A percentile compares a stretch with the other conserved stretches of the same genome.
Conservation (phyloP, 2,888 invertebrate species). For the Drosophila pseudotalamancana region DNA sequence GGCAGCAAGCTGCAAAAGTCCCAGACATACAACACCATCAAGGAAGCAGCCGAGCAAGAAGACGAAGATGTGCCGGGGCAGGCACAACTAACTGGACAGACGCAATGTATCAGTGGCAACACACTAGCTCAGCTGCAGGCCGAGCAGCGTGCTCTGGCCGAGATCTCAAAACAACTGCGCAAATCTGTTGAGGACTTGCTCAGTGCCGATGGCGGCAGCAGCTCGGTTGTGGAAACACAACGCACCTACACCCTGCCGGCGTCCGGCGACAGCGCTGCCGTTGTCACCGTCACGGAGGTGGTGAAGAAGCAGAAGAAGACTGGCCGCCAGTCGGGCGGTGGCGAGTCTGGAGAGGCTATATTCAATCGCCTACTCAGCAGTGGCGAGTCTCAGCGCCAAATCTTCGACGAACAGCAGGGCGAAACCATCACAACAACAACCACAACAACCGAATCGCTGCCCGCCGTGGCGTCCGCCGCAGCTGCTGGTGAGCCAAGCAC, state of each 20-base stretch:
- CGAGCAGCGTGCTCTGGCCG: slow-evolving; percentile 79
- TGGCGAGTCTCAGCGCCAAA: slow-evolving; percentile 70
- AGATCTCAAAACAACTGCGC: slow-evolving; percentile 80
- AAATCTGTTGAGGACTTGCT: slow-evolving; percentile 80
- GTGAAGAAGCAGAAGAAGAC: slow-evolving; percentile 61
- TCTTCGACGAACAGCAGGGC: slow-evolving; percentile 78
- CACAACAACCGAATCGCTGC: slow-evolving; percentile 73
- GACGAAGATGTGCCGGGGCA: slow-evolving; percentile 9
- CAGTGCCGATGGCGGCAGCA: slow-evolving; percentile 59
- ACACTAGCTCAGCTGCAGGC: slow-evolving; percentile 78
- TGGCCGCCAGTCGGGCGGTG: slow-evolving; percentile 9
- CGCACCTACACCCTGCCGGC: slow-evolving; percentile 63
- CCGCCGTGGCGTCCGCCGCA: slow-evolving; percentile 27
- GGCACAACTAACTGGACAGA: not conserved
- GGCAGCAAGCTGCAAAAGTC: slow-evolving; percentile 77
- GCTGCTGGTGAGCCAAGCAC: slow-evolving; percentile 57
- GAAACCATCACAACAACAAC: slow-evolving; percentile 79
- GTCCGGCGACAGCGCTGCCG: slow-evolving; percentile 47
- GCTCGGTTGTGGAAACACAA: slow-evolving; percentile 63
- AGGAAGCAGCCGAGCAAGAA: slow-evolving; percentile 54
- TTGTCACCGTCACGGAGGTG: slow-evolving; percentile 72
- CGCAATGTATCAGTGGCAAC: slow-evolving; percentile 30
- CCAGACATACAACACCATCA: slow-evolving; percentile 79
- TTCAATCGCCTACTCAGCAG: slow-evolving; percentile 76
- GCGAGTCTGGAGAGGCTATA: slow-evolving; percentile 72